Evolutionary conservation across 2,888 invertebrate genomes (phyloP).

Genomic region (Dicycla oo): DNA sequence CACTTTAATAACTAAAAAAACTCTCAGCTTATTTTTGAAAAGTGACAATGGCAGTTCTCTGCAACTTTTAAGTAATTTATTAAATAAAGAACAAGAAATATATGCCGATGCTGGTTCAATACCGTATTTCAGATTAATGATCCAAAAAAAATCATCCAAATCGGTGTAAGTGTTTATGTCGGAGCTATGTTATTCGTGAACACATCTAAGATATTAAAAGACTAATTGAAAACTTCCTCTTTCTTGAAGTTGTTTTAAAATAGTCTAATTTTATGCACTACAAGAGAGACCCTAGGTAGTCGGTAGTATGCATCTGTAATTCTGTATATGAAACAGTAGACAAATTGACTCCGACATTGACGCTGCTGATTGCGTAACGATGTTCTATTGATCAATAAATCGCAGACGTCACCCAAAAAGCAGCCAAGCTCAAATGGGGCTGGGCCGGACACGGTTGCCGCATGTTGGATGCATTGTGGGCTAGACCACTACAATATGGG

Average conservation of each 20-base stretch:
- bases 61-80: no score
- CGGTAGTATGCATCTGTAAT: slow-evolving; percentile 1
- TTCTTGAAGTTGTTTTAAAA: not conserved
- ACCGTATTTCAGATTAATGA: not conserved
- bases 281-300: not conserved
- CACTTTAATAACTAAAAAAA: no score
- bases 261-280: not conserved
- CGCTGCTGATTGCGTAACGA: not conserved
- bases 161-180: not conserved
- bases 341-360: slow-evolving; percentile 12
- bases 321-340: slow-evolving; percentile 5
- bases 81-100: not conserved
- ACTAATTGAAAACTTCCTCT: not conserved
- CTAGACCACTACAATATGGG: no score
- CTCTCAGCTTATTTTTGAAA: no score
- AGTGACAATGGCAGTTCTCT: no score
- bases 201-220: not conserved
- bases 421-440: no score
- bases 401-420: no score
- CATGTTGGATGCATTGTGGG: no score
- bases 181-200: not conserved
- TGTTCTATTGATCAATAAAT: slow-evolving; percentile 5
- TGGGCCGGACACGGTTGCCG: no score
- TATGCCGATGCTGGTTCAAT: not conserved
- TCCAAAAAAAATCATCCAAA: not conserved